A percentile compares a stretch with the other conserved stretches of the same genome.
Conservation (phyloP, 37 sponge, comb jelly and placozoan genomes). For the Axinella damicornis region DNA sequence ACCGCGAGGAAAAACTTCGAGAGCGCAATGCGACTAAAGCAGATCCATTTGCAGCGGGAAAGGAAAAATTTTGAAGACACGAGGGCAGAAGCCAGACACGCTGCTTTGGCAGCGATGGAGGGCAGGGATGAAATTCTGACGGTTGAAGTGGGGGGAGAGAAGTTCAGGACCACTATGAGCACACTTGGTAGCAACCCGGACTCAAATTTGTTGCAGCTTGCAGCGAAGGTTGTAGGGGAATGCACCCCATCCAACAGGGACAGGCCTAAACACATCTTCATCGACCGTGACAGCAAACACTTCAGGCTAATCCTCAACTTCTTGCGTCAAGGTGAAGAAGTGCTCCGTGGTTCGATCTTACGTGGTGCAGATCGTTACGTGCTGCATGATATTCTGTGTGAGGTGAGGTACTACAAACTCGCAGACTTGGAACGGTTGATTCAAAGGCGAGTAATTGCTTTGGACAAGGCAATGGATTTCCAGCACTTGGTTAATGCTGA, state of each 20-base stretch:
- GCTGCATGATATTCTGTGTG: slow-evolving; percentile 33
- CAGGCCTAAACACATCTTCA: slow-evolving; percentile 18
- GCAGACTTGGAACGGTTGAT: slow-evolving; percentile 15
- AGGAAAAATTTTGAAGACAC: neutral
- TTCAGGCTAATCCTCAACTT: slow-evolving; percentile 58
- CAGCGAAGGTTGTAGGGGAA: neutral
- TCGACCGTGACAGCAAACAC: slow-evolving; percentile 57
- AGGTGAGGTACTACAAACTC: slow-evolving; percentile 45
- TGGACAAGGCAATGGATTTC: neutral
- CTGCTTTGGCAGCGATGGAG: neutral
- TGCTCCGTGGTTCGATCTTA: neutral
- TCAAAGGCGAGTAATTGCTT: neutral
- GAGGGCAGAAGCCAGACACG: neutral
- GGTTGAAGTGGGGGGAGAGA: slow-evolving; percentile 29
- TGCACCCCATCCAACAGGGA: neutral
- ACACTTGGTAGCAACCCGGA: slow-evolving; percentile 15
- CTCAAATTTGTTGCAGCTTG: slow-evolving; percentile 24
- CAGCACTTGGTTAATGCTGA: neutral
- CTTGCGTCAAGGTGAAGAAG: slow-evolving; percentile 41
- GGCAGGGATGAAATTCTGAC: slow-evolving; percentile 1
- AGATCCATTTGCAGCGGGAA: neutral
- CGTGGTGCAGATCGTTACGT: neutral
- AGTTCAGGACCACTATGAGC: neutral
- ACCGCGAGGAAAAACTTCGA: neutral
- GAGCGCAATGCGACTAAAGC: neutral